A percentile compares a stretch with the other conserved stretches of the same genome.
phyloP scores from a whole-genome alignment of 2,113 vertebrate species.

The Spermophilus dauricus region DNA sequence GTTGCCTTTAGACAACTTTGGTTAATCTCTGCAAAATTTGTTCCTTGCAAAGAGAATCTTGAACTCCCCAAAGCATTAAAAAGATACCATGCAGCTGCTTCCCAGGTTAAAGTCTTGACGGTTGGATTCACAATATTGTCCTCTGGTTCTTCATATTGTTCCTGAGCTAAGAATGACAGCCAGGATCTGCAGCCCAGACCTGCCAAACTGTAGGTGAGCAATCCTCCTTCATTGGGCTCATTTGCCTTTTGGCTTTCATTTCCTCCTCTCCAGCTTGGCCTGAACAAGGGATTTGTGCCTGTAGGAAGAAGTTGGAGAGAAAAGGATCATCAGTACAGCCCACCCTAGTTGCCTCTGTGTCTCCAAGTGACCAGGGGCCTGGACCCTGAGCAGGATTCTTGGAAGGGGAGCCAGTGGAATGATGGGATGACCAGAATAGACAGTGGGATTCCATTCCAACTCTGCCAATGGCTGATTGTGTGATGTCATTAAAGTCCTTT shows the following conservation, averaged over 20 bases:
- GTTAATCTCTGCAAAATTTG: neutral
- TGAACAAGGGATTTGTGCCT: neutral
- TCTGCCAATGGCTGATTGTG: neutral
- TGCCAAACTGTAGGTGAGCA: neutral
- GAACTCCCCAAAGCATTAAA: neutral
- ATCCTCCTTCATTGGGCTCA: too few relatives aligned
- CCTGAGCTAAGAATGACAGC: neutral
- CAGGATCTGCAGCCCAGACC: neutral
- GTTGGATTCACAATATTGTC: fast-evolving
- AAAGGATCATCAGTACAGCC: neutral
- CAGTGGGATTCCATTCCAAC: neutral
- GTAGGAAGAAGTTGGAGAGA: neutral
- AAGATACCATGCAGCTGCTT: neutral
- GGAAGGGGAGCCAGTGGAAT: neutral
- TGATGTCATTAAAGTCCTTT: neutral
- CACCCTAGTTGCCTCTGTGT: neutral
- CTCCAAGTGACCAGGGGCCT: neutral
- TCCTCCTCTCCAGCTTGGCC: neutral
- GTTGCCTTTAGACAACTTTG: neutral
- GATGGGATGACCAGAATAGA: neutral
- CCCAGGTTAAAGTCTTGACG: neutral
- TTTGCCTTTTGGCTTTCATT: neutral
- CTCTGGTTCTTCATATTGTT: neutral
- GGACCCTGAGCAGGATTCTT: neutral
- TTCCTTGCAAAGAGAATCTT: neutral